Evolutionary conservation across 1,140 invertebrate genomes (phyloP), one percentile per base, ranked within the genome.

Genomic region (Drosophila kohkoa): DNA sequence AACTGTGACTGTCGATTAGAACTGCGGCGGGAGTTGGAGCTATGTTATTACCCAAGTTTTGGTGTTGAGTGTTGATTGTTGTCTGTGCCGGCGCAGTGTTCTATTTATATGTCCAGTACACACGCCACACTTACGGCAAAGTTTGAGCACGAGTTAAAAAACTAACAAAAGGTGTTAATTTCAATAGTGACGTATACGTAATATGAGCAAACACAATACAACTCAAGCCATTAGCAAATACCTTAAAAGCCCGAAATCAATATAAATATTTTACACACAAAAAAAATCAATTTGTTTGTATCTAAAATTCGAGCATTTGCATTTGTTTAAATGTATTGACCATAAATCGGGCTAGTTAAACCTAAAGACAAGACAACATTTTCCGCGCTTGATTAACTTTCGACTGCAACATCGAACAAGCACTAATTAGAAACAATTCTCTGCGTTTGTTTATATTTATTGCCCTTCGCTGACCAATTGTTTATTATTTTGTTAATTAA

Each of bases 181-280:
- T 77, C 25, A 20, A 10, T 16, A 25, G 48, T 75, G 69, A 66
- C 81, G 78, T 81, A 85, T 81, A 85, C 65, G 81, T 75, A 83
- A 79, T 79, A 64, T 62, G 59, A 10, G 43, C 48, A 72, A 63
- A 63, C 51, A 66, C 35, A 81, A 81, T 81, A 54, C 46, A 72
- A 72, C 49, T 49, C 63, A 72, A 67, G 32, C 48, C 8, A 62
- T 30, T 30, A 57, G 30, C 20, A 45, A 55, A 43, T 20, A 16
- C 11, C 52, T 15, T 30, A 32, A 51, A 55, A 48, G 69, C 43
- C 13, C 28, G n/a, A 8, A 32, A 35, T 10, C 35, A 38, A 48
- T 48, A 48, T 48, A 6, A 48, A 32, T 54, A 35, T 54, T 35
- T 54, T 35, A 3, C 5, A 32, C n/a, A 32, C 2, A n/a, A 28